Base-by-base conservation (phyloP, 2,113 vertebrate genomes). In the Oryzias curvinotus region DNA sequence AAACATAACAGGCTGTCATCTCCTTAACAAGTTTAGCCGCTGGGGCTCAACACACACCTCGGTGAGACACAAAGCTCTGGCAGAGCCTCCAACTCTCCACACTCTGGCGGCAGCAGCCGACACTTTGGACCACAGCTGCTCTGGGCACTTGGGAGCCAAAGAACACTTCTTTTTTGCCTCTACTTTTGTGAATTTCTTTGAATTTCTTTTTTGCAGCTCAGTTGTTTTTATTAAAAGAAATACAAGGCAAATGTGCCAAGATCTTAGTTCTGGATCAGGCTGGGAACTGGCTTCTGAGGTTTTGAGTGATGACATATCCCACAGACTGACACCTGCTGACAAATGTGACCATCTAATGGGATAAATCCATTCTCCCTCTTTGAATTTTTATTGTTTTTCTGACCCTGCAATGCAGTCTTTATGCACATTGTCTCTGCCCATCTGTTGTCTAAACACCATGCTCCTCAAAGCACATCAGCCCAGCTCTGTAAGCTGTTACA, bases 1-100 rank as follows among this genome's bases (percentile, higher is more conserved):
- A 90, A 88, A 89, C 80, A 89, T 87, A 89, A 89, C 85, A 81
- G 71, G 75, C 85, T 89, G 85, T 92, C 87, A 89, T 88, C 90
- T 88, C 82, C 26, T 80, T 88, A 91, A 89, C 89, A 83, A 89
- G 84, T 83, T 71, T 68, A 73, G 85, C 81, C 84, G 70, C 56
- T 44, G 73, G 84, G 85, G 85, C 65, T 75, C 62, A 50, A 84
- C 72, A 77, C 77, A 85, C 82, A 81, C 73, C 82, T 83, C 75
- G 47, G 71, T 42, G 72, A 87, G 82, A 85, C 67, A 78, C 58
- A 71, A 75, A 57, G 73, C 72, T 57, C 14, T 66, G 60, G 80
- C 69, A 50, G 64, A 68, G 75, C 64, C 76, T 82, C 80, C 55
- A 66, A 75, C 80, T 71, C 71, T 80, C 52, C 57, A 28, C 55